phyloP scores from a whole-genome alignment of 1,140 invertebrate species.

The Drosophila teissieri region DNA sequence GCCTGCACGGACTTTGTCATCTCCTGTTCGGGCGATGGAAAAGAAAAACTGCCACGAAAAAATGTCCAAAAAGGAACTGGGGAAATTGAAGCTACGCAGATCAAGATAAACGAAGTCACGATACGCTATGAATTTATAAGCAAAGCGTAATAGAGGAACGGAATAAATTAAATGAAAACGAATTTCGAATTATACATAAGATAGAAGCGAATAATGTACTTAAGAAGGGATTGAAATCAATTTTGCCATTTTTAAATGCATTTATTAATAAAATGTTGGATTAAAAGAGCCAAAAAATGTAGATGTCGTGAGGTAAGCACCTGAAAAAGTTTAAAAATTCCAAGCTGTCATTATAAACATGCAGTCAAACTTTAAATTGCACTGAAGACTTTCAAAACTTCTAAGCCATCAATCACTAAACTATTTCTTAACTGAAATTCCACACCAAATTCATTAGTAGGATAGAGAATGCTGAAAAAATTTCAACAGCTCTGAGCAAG shows the following conservation, averaged over 20 bases:
- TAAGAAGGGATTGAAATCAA: background rate
- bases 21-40: conserved; percentile 31
- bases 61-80: conserved; percentile 16
- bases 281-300: too few relatives aligned
- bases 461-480: conserved; percentile 33
- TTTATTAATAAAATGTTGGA: too few relatives aligned
- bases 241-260: too few relatives aligned
- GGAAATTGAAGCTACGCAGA: conserved; percentile 4
- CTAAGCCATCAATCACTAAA: conserved; percentile 35
- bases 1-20: conserved; percentile 38
- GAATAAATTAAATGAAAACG: background rate
- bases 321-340: background rate
- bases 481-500: conserved; percentile 40
- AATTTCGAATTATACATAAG: background rate
- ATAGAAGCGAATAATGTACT: background rate
- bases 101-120: conserved; percentile 12
- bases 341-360: background rate
- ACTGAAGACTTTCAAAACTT: conserved; percentile 4
- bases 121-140: conserved; percentile 7
- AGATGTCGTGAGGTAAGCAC: too few relatives aligned
- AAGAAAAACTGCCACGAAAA: conserved; percentile 21
- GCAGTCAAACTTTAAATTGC: background rate
- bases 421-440: conserved; percentile 46
- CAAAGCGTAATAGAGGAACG: too few relatives aligned
- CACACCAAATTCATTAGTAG: conserved; percentile 30